Base-by-base conservation (phyloP, 2,888 invertebrate genomes). In the Invenusta paracnida region DNA sequence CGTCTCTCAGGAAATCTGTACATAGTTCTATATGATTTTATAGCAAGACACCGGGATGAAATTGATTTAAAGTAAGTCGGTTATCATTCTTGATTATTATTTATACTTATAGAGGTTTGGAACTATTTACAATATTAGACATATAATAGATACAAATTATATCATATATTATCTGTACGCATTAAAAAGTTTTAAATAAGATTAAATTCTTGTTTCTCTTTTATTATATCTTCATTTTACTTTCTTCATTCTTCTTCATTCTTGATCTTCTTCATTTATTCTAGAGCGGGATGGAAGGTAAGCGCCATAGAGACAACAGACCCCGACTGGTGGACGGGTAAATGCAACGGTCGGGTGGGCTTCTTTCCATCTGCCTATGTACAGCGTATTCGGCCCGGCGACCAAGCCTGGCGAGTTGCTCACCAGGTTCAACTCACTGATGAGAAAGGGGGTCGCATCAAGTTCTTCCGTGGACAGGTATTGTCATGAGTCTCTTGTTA, bases 11-110 rank as follows among this genome's bases (percentile, higher is more conserved):
- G 96, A 87, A 96, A 96, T 91, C 93, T 96, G 48, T 97, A 96
- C 92, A 97, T 97, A 87, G 96, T 96, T 83, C 93, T 97, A 79
- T 97, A 97, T 93, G 96, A 97, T 92, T 97, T 97, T 92, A 95
- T 96, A 90, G 95, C 96, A 0, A 94, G 97, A 86, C 97, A 97
- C 92, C 95, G 95, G 85, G 97, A 97, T 91, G 97, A 97, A 91
- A 92, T 97, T 89, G 97, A 97, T 91, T 93, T 98, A 48, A 96
- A 96, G 94, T 94, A 90, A 93, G 92, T 86, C 29, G 0, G 48
- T n/a, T n/a, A n/a, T n/a, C n/a, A n/a, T n/a, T n/a, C n/a, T n/a
- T n/a, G n/a, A n/a, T n/a, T n/a, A n/a, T n/a, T n/a, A n/a, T n/a
- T n/a, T n/a, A n/a, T n/a, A n/a, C n/a, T n/a, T n/a, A n/a, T n/a